These are phyloP conservation scores for Hephaestus fuliginosus DNA, from an alignment of 2,797 vertebrate species.

Conservation along the genomic window DNA sequence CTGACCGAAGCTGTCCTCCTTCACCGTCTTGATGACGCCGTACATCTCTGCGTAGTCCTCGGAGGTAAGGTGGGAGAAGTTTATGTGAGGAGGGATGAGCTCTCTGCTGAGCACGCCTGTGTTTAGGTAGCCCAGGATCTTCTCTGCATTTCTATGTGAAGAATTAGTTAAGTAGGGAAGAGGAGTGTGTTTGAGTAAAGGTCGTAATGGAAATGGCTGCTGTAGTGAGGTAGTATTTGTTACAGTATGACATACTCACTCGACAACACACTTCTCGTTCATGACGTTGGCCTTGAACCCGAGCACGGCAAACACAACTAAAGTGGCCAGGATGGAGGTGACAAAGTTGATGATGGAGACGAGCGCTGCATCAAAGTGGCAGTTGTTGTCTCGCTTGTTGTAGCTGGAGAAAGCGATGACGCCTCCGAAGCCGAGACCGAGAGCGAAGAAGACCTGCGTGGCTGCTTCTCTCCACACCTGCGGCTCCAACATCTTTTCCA, in stretches of 20 bases:
- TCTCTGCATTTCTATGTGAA: constrained; percentile 92
- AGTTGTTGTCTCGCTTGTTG: constrained; percentile 99
- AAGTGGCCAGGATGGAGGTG: constrained; percentile 95
- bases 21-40: constrained; percentile 93
- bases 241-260: constrained; percentile 87
- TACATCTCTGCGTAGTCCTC: constrained; percentile 96
- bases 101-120: constrained; percentile 91
- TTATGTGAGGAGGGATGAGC: constrained; percentile 95
- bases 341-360: constrained; percentile 98
- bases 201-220: accelerated
- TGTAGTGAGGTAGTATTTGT: not conserved
- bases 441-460: constrained; percentile 97
- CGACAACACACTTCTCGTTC: constrained; percentile 98
- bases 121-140: constrained; percentile 94
- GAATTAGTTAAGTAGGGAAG: constrained; percentile 10
- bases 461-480: constrained; percentile 98
- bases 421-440: constrained; percentile 96
- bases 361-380: constrained; percentile 95
- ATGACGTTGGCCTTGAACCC: constrained; percentile 99
- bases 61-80: constrained; percentile 94
- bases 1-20: constrained; percentile 90
- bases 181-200: not conserved
- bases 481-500: constrained; percentile 98
- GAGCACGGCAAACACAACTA: constrained; percentile 97
- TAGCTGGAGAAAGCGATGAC: constrained; percentile 99